These are phyloP conservation scores for Drosophila prosaltans DNA, from an alignment of 1,140 invertebrate genomes.

Conservation along the genomic window DNA sequence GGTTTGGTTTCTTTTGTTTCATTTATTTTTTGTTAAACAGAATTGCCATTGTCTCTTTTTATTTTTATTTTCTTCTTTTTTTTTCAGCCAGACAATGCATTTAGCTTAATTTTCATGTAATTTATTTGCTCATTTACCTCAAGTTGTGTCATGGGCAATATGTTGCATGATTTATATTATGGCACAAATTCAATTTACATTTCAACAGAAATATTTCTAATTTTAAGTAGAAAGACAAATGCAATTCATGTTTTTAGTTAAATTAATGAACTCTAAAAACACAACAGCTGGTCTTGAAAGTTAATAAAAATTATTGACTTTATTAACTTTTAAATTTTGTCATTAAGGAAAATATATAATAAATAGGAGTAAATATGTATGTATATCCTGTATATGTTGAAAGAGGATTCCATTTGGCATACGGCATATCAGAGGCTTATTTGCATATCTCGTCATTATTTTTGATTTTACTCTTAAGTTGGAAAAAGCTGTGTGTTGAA, in stretches of 20 bases:
- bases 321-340: not conserved
- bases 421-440: not conserved
- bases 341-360: conserved; percentile 1
- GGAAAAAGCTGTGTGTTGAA: not conserved
- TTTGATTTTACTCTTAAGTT: conserved; percentile 16
- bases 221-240: not conserved
- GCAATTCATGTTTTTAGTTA: not conserved
- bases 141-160: conserved; percentile 12
- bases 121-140: conserved; percentile 2
- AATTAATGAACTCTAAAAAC: conserved; percentile 10
- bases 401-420: conserved; percentile 10
- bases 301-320: conserved; percentile 9
- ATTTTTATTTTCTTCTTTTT: not conserved
- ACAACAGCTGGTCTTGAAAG: not conserved
- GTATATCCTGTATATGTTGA: not conserved
- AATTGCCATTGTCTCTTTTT: not conserved
- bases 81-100: not conserved
- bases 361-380: not conserved
- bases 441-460: conserved; percentile 13
- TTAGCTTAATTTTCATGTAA: conserved; percentile 10
- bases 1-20: not conserved
- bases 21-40: conserved; percentile 2
- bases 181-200: conserved; percentile 13
- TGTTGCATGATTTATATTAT: conserved; percentile 19
- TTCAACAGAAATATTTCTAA: not conserved